These are phyloP conservation scores for Neoascia interrupta DNA, from an alignment of 2,888 invertebrate genomes.

Conservation along the genomic window DNA sequence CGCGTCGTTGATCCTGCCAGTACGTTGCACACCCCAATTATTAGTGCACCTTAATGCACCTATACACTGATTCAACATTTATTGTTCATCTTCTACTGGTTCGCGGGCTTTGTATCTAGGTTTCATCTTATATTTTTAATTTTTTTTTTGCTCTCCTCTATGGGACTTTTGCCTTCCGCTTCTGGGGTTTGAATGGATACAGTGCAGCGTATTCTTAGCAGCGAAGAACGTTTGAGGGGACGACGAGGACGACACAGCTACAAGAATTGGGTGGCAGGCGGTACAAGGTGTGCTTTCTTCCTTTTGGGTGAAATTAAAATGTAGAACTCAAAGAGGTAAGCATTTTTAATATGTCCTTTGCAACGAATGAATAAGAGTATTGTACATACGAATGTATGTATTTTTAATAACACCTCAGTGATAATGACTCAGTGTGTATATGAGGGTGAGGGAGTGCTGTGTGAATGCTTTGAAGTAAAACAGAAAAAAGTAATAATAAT, in stretches of 20 bases:
- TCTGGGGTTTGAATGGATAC: slow-evolving; percentile 66
- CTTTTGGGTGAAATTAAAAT: slow-evolving; percentile 69
- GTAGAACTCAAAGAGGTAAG: slow-evolving; percentile 67
- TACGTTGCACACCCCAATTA: slow-evolving; percentile 65
- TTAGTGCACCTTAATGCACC: slow-evolving; percentile 68
- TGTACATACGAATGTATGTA: slow-evolving; percentile 26
- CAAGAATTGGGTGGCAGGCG: too few species aligned
- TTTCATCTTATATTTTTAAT: slow-evolving; percentile 58
- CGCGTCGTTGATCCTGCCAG: slow-evolving; percentile 21
- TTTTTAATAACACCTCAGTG: slow-evolving; percentile 69
- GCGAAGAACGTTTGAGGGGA: slow-evolving; percentile 4
- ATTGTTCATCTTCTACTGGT: slow-evolving; percentile 66
- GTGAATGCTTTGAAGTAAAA: slow-evolving; percentile 51
- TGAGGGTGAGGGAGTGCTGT: too few species aligned
- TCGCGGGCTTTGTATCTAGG: slow-evolving; percentile 48
- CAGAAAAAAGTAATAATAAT: slow-evolving; percentile 28
- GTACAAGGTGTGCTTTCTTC: slow-evolving; percentile 43
- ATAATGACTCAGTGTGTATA: slow-evolving; percentile 57
- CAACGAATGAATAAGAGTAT: too few species aligned
- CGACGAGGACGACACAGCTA: too few species aligned
- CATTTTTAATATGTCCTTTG: slow-evolving; percentile 69
- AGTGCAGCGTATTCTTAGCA: slow-evolving; percentile 37
- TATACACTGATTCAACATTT: slow-evolving; percentile 68
- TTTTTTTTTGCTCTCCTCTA: slow-evolving; percentile 23
- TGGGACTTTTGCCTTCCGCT: slow-evolving; percentile 51